Conservation (phyloP, 92 coral and sea anemone species). For the Diadumene lineata region DNA sequence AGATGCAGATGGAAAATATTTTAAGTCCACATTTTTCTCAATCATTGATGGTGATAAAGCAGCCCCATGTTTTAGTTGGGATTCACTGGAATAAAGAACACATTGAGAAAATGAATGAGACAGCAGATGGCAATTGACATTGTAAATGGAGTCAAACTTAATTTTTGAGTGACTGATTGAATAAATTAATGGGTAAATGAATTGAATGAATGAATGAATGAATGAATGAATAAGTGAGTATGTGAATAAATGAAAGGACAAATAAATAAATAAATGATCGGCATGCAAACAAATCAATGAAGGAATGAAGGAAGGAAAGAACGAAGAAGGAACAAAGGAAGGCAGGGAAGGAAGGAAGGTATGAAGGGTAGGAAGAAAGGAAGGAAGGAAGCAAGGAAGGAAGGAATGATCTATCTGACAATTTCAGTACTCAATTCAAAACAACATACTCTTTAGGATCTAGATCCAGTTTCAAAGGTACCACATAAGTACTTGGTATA, state of each 20-base stretch:
- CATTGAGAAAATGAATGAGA: not conserved
- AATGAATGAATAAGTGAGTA: not conserved
- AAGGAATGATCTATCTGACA: not conserved
- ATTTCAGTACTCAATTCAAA: not conserved
- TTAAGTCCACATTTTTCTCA: constrained; percentile 69
- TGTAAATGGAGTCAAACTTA: too few species aligned
- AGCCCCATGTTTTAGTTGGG: constrained; percentile 62
- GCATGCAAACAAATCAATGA: too few species aligned
- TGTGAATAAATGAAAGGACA: not conserved
- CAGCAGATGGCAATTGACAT: too few species aligned
- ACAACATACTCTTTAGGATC: constrained; percentile 68
- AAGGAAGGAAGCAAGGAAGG: not conserved
- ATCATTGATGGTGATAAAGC: constrained; percentile 61
- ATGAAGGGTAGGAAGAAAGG: not conserved
- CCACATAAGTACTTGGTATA: constrained; percentile 80
- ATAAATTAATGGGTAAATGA: not conserved
- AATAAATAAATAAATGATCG: too few species aligned
- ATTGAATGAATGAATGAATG: not conserved
- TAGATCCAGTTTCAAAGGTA: constrained; percentile 67
- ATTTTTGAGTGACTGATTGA: not conserved
- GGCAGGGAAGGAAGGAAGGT: not conserved
- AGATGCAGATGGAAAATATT: constrained; percentile 88
- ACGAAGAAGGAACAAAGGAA: not conserved
- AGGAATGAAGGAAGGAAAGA: not conserved
- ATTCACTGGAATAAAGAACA: constrained; percentile 21